Percentiles rank a stretch among this genome's conserved stretches.
Conservation (phyloP, 2,113 vertebrate species). For the Tor tambroides region DNA sequence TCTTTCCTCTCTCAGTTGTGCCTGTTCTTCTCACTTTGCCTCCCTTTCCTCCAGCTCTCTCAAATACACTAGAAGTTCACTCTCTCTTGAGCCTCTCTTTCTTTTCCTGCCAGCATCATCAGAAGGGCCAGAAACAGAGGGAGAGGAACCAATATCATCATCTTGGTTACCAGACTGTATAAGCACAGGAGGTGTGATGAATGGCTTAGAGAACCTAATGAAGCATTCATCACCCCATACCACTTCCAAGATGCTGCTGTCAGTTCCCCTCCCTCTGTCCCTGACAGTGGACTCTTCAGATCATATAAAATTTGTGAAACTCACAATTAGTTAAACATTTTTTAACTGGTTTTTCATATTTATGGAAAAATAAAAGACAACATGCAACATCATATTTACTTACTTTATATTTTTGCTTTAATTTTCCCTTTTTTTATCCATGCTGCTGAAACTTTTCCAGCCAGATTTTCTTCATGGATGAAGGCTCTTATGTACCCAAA, state of each 20-base stretch:
- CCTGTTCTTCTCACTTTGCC: background rate
- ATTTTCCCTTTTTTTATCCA: no score
- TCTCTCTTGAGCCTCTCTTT: background rate
- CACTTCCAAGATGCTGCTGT: background rate
- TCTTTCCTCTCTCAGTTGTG: background rate
- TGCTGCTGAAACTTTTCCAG: no score
- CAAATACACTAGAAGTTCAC: background rate
- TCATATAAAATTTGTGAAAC: background rate
- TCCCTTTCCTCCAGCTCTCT: slow-evolving; percentile 3
- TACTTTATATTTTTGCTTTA: no score
- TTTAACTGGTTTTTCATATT: no score
- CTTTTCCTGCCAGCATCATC: background rate
- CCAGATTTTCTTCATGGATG: no score
- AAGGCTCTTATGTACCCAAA: no score
- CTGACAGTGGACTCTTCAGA: background rate
- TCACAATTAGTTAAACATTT: background rate
- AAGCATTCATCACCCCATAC: background rate
- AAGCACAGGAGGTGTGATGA: background rate
- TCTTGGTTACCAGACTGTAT: background rate
- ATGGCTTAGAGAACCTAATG: background rate
- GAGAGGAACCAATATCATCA: background rate
- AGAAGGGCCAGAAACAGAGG: background rate
- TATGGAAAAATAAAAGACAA: no score
- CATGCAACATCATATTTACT: no score
- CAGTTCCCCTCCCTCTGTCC: background rate